Conservation (phyloP, 1,140 invertebrate species). For the Babylonia areolata region DNA sequence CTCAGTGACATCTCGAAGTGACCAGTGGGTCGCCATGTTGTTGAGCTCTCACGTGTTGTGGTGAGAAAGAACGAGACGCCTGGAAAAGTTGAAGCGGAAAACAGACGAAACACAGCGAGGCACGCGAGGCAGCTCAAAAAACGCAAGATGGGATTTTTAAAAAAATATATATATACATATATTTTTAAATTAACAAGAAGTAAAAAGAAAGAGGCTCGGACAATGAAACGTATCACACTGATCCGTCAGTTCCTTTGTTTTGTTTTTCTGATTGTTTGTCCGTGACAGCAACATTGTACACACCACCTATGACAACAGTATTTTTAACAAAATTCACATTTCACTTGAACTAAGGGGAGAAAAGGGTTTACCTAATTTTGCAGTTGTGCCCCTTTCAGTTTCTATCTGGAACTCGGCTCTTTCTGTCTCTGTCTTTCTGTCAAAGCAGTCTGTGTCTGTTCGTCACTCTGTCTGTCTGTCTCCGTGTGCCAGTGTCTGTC, state of each 20-base stretch:
- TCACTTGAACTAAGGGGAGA: neutral
- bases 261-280: too few species aligned
- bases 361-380: neutral
- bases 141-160: too few species aligned
- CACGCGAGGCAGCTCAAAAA: too few species aligned
- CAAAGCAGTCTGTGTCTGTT: too few species aligned
- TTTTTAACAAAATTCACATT: neutral
- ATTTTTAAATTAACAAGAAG: neutral
- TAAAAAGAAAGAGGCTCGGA: neutral
- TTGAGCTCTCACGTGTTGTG: conserved; percentile 35
- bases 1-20: conserved; percentile 50
- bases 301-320: neutral
- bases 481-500: too few species aligned
- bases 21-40: conserved; percentile 57
- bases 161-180: too few species aligned
- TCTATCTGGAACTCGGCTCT: neutral
- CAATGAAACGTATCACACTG: neutral
- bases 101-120: too few species aligned
- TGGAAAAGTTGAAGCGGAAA: conserved; percentile 15
- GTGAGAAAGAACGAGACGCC: conserved; percentile 30
- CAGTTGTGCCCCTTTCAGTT: neutral
- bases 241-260: too few species aligned
- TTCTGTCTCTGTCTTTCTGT: neutral
- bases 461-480: too few species aligned
- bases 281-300: too few species aligned